Conservation (phyloP, 92 coral and sea anemone genomes). For the Zoanthus sociatus region DNA sequence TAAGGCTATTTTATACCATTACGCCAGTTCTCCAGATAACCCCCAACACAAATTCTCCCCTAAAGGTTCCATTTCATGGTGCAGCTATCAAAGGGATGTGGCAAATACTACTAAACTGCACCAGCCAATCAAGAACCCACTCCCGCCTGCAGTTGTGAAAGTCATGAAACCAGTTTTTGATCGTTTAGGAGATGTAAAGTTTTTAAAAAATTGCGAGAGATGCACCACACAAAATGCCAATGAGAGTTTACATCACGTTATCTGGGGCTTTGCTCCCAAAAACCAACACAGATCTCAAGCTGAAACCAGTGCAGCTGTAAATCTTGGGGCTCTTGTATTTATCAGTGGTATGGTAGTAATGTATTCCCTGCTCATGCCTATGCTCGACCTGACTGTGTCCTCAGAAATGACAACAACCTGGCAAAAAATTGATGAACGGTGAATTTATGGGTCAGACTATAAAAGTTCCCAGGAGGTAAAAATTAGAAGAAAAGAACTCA, state of each 20-base stretch:
- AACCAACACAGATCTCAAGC: constrained; percentile 18
- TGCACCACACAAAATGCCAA: constrained; percentile 62
- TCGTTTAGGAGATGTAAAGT: constrained; percentile 50
- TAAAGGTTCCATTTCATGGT: constrained; percentile 53
- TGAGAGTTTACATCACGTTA: constrained; percentile 59
- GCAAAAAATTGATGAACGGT: neutral
- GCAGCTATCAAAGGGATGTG: constrained; percentile 56
- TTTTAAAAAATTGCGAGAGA: constrained; percentile 47
- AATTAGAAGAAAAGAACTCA: neutral
- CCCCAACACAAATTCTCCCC: constrained; percentile 29
- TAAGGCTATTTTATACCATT: no score
- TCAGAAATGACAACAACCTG: neutral
- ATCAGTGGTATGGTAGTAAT: neutral
- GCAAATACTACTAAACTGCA: neutral
- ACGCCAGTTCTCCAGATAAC: no score
- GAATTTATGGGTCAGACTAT: constrained; percentile 20
- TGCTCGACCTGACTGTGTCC: no score
- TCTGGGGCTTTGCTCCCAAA: constrained; percentile 66
- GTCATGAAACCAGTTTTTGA: constrained; percentile 56
- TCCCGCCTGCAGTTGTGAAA: constrained; percentile 51
- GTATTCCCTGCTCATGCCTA: no score
- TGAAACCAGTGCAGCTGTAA: neutral
- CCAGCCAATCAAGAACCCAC: constrained; percentile 14
- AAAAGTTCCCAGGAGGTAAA: neutral
- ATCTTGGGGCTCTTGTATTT: neutral